Evolutionary conservation across 1,140 invertebrate species (phyloP), one percentile per base, ranked within the genome.

Genomic region (Drosophila tropicalis): DNA sequence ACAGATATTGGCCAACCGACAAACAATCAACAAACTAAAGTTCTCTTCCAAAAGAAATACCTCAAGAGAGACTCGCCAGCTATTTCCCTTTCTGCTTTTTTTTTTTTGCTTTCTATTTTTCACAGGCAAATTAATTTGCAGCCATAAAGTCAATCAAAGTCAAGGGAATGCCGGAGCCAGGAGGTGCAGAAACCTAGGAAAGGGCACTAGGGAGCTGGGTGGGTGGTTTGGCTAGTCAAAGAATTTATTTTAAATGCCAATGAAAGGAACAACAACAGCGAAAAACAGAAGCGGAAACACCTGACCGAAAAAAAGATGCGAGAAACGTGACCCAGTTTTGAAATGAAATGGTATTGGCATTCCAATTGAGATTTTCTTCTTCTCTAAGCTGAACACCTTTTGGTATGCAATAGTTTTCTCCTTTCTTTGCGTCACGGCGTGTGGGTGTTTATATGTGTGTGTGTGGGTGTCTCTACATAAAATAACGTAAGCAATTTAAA

Each of bases 121-220:
- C 51, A 54, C 34, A 58, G 65, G 60, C 34, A 77, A 76, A 70
- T 76, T 76, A 66, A 55, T 76, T 65, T 61, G 29, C 67, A 44
- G 72, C 19, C 40, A 56, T 19, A 41, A 57, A 70, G 74, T 76
- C 74, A 76, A 77, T 77, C 62, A 70, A 76, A 70, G 62, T 60
- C 60, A 40, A 15, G 36, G 69, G 34, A 12, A 13, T 12, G 36
- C 12, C 1, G 25, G 34, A 34, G 7, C 12, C 10, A 17, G 4
- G 12, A 1, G 12, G 36, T 13, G 36, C 36, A 41, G 12, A 19
- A 5, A 29, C 29, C 13, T 17, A 22, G 12, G 13, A 12, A 9
- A 12, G 12, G 34, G 58, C 44, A 69, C 63, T 66, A 62, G 39
- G 36, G 36, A 39, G 4, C 3, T 29, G 29, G 19, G 40, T 13